A percentile compares a stretch with the other conserved stretches of the same genome.
Conservation (phyloP, 2,888 invertebrate species). For the Drosophila lacicola region DNA sequence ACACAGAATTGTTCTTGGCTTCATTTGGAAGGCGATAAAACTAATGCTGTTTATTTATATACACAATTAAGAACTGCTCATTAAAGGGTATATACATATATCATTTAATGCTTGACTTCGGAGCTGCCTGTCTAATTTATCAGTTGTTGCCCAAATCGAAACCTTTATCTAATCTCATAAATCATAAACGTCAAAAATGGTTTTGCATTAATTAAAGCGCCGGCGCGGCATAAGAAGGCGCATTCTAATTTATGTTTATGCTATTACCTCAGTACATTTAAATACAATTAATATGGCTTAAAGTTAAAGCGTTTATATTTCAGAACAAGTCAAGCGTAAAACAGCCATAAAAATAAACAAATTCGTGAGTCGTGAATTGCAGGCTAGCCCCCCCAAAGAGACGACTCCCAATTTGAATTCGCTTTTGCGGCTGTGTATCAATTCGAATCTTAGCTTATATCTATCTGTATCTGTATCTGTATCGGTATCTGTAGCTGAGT, state of each 20-base stretch:
- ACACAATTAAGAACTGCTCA: no score
- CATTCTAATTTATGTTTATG: constrained; percentile 68
- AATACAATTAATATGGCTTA: constrained; percentile 62
- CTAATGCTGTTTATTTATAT: no score
- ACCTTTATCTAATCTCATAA: constrained; percentile 21
- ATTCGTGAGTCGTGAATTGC: constrained; percentile 53
- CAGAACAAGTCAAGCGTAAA: constrained; percentile 51
- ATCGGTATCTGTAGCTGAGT: constrained; percentile 22
- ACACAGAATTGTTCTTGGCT: constrained; percentile 17
- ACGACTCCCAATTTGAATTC: constrained; percentile 44
- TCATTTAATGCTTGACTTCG: not conserved
- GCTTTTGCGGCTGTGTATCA: constrained; percentile 30
- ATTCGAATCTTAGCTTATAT: constrained; percentile 27
- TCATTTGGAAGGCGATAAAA: not conserved
- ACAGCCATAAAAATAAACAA: constrained; percentile 48
- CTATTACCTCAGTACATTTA: constrained; percentile 46
- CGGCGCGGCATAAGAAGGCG: constrained; percentile 2
- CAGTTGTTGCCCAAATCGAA: not conserved
- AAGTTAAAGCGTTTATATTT: constrained; percentile 12
- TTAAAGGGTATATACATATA: no score
- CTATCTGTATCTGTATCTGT: constrained; percentile 24
- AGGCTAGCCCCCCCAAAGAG: constrained; percentile 27
- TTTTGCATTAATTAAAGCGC: constrained; percentile 61
- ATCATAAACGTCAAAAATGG: constrained; percentile 45
- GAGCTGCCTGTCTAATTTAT: not conserved